These are phyloP conservation scores for Parazoanthus swiftii DNA, from an alignment of 92 coral and sea anemone genomes.

Conservation along the genomic window DNA sequence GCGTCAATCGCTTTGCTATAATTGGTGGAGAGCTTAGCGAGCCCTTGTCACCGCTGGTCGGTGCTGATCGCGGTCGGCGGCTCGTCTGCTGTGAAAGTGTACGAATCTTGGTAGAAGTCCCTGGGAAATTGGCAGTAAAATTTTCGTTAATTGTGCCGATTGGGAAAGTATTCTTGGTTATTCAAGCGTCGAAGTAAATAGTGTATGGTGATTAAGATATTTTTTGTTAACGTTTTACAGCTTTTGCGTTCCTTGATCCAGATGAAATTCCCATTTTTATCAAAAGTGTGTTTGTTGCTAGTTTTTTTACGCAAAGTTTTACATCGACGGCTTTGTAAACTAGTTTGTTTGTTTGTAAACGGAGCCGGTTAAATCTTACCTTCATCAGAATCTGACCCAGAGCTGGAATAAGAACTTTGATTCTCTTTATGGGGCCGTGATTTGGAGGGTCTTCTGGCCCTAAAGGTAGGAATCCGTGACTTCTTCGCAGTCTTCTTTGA, in stretches of 20 bases:
- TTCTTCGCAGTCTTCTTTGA: conserved; percentile 12
- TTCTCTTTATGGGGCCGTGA: conserved; percentile 12
- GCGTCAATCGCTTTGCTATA: background rate
- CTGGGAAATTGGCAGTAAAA: background rate
- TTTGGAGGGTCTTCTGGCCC: background rate
- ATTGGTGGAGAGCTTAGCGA: conserved; percentile 5
- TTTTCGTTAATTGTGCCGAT: background rate
- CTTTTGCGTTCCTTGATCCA: too few species aligned
- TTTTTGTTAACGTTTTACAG: too few species aligned
- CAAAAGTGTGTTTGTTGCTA: too few species aligned
- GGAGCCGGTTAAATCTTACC: background rate
- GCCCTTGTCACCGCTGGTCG: background rate
- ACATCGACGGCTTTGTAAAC: too few species aligned
- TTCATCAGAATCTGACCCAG: conserved; percentile 33
- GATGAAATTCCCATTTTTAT: too few species aligned
- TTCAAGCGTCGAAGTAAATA: too few species aligned
- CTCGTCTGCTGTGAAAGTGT: background rate
- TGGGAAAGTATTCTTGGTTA: too few species aligned
- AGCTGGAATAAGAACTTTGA: background rate
- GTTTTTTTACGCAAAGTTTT: too few species aligned
- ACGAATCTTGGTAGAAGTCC: background rate
- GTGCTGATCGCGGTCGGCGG: conserved; percentile 33
- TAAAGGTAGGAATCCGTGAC: conserved; percentile 7
- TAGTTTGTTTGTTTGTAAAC: background rate
- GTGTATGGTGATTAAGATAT: too few species aligned